A percentile compares a stretch with the other conserved stretches of the same genome.
phyloP scores from a whole-genome alignment of 2,888 invertebrate species.

The Ormyrus labotus region DNA sequence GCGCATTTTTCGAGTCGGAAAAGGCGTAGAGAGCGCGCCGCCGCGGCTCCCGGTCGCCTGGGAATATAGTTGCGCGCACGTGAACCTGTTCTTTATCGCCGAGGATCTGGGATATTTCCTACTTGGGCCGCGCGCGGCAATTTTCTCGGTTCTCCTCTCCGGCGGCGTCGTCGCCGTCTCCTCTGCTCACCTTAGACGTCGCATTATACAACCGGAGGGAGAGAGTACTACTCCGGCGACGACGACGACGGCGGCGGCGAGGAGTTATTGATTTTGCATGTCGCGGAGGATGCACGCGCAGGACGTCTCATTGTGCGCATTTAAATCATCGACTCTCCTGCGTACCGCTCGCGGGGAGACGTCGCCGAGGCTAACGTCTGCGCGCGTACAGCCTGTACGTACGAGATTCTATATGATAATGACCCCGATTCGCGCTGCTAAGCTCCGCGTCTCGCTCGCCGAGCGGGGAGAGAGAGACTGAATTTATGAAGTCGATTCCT shows the following conservation, averaged over 20 bases:
- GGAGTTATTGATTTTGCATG: constrained; percentile 46
- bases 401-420: constrained; percentile 38
- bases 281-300: constrained; percentile 29
- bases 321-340: constrained; percentile 35
- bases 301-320: constrained; percentile 42
- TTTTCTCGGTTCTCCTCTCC: constrained; percentile 7
- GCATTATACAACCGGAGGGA: constrained; percentile 21
- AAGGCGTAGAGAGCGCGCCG: background rate
- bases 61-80: background rate
- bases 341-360: background rate
- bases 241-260: constrained; percentile 18
- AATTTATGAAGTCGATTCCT: constrained; percentile 51
- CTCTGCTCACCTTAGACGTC: background rate
- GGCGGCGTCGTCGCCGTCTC: background rate
- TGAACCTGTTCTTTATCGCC: constrained; percentile 50
- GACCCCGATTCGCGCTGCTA: constrained; percentile 36
- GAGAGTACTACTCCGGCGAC: background rate
- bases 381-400: background rate
- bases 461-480: background rate
- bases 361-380: too few species aligned
- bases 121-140: constrained; percentile 1
- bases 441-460: background rate
- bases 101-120: constrained; percentile 45
- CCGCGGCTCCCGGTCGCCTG: constrained; percentile 8
- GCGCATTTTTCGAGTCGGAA: background rate